Evolutionary conservation across 2,797 vertebrate genomes (phyloP), one percentile per base, ranked within the genome.

Genomic region (Peromyscus attwateri): DNA sequence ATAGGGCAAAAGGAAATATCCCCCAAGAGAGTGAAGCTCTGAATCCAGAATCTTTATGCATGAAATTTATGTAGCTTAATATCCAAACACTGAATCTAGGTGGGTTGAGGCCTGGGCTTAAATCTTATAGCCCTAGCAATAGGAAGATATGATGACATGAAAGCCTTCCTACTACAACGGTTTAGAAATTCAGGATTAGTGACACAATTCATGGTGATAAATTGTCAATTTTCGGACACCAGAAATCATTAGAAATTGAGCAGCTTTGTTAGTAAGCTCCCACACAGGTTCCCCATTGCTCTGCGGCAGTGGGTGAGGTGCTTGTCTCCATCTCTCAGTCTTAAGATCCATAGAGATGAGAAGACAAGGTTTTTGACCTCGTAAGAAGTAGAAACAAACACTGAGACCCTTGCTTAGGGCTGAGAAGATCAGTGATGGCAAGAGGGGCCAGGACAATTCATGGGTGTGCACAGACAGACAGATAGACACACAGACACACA

Each of bases 1-100:
- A 88, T 5, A 80, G 13, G 25, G n/a, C 68, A 71, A 95, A 93
- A 34, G 49, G 82, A 14, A 90, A 60, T 84, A 88, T 29, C 88
- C 1, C 46, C 89, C 55, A 9, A 92, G 14, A 94, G 27, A 80
- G 23, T 46, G 3, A 94, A 91, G 83, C 19, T 3, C 34, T 52
- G 27, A 87, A 27, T 95, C 8, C 10, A 19, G 55, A 49, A 55
- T 70, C 27, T 81, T 90, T 70, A 77, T 57, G 2, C 43, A 85
- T 60, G 34, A 82, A 95, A 64, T 71, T 79, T 6, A 79, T 64
- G 10, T 66, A 49, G 19, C 43, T 85, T 85, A 60, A 66, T 40
- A 89, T 68, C 57, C 5, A 49, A 80, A 81, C 55, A 60, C 16
- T 1, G 64, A 34, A 87, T n/a, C 46, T 43, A 3, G 1, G 29